phyloP scores from a whole-genome alignment of 2,797 vertebrate genomes.

The Lophotriccus pileatus region DNA sequence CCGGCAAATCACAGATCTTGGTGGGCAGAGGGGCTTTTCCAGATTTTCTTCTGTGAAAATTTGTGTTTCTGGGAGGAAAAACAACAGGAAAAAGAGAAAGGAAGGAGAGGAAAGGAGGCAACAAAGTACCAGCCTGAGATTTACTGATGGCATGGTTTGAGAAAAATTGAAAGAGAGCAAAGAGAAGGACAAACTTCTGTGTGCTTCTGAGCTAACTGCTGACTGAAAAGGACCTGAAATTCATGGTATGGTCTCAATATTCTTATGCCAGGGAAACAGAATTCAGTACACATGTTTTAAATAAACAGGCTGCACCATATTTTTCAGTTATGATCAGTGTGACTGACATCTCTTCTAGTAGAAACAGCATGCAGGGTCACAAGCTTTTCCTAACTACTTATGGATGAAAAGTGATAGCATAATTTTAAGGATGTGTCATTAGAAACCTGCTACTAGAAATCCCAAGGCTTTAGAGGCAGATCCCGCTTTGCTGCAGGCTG shows the following conservation, averaged over 20 bases:
- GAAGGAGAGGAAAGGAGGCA: neutral
- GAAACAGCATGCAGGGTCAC: constrained; percentile 11
- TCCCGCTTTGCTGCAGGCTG: neutral
- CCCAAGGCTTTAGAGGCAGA: neutral
- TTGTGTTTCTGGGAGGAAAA: neutral
- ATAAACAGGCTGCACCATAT: neutral
- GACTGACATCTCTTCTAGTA: neutral
- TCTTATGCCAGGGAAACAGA: neutral
- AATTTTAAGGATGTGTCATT: constrained; percentile 9
- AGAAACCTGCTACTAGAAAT: constrained; percentile 28
- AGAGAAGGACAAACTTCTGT: neutral
- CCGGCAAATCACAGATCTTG: neutral
- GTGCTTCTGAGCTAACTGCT: neutral
- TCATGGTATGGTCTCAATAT: neutral
- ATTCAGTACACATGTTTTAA: neutral
- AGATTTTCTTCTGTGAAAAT: neutral
- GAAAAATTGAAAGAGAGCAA: neutral
- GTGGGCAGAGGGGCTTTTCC: neutral
- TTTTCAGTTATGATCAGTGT: constrained; percentile 10
- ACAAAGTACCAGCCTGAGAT: neutral
- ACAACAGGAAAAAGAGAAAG: neutral
- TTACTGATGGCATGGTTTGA: neutral
- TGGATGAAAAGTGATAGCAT: constrained; percentile 16
- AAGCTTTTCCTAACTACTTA: constrained; percentile 18
- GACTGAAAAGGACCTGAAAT: neutral